Evolutionary conservation across 2,888 invertebrate genomes (phyloP), one percentile per base, ranked within the genome.

Genomic region (Atherix ibis): DNA sequence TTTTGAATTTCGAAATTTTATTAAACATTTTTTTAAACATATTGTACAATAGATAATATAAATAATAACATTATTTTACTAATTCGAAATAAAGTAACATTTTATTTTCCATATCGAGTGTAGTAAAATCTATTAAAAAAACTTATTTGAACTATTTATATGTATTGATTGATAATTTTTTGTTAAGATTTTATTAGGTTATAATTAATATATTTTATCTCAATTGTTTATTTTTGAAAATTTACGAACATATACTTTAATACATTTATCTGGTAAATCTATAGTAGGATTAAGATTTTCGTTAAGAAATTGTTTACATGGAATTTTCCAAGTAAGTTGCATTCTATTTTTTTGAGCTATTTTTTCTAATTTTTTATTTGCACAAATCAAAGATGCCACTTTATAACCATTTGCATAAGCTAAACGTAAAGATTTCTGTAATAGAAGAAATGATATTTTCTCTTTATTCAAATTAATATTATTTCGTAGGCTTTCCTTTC

Each of bases 281-380:
- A 31, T 27, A 15, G 27, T 27, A 15, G 27, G 25, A 18, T 18
- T 31, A 3, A 31, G 18, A 4, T 35, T 27, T 10, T 27, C 27
- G 24, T 35, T 35, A 4, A 35, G 18, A 14, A 35, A 12, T 31
- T 31, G 26, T 3, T 35, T 22, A 16, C 19, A 35, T n/a, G 31
- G 35, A 27, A 19, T 31, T 18, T 35, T 26, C 31, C 31, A 35
- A 10, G 27, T 14, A 15, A 31, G 15, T 16, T 35, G 22, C 35
- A 35, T 31, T 15, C 31, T 19, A 12, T 12, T 18, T 8, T 13
- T 18, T 13, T 26, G 19, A 13, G 35, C 35, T 8, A 35, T 18
- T 16, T 35, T n/a, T 4, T 26, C 15, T 27, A 30, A 27, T 14
- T 26, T 13, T 27, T 35, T 9, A 14, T 22, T 27, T 14, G 35